Conservation (phyloP, 1,140 invertebrate genomes). For the Penaeus indicus region DNA sequence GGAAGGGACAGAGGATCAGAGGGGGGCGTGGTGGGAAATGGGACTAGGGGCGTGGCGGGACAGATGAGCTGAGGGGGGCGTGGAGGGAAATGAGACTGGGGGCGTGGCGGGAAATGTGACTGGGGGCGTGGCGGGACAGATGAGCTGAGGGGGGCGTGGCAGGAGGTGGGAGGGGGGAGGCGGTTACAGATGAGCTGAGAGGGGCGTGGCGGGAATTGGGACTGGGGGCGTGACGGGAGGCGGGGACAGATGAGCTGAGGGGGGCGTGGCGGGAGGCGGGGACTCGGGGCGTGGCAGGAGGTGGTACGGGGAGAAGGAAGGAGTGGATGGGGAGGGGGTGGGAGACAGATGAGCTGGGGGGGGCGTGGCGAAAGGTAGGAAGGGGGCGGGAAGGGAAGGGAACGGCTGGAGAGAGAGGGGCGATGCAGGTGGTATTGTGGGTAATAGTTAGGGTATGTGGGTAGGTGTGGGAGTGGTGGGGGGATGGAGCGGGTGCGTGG, state of each 20-base stretch:
- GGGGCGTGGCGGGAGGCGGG: conserved; percentile 69
- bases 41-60: neutral
- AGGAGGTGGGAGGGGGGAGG: neutral
- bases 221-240: conserved; percentile 92
- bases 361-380: neutral
- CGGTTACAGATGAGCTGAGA: neutral
- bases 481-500: too few relatives aligned
- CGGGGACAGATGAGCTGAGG: neutral
- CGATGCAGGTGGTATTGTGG: conserved; percentile 86
- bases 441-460: conserved; percentile 70
- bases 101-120: too few relatives aligned
- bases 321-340: neutral
- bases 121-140: too few relatives aligned
- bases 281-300: neutral
- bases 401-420: conserved; percentile 73
- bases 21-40: neutral
- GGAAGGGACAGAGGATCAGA: neutral
- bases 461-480: too few relatives aligned
- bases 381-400: neutral
- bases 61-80: too few relatives aligned
- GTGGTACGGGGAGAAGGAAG: neutral
- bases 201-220: conserved; percentile 66
- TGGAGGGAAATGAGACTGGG: too few relatives aligned
- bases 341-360: neutral
- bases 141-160: neutral